Evolutionary conservation across 2,113 vertebrate genomes (phyloP).

Genomic region (Lagopus leucura): DNA sequence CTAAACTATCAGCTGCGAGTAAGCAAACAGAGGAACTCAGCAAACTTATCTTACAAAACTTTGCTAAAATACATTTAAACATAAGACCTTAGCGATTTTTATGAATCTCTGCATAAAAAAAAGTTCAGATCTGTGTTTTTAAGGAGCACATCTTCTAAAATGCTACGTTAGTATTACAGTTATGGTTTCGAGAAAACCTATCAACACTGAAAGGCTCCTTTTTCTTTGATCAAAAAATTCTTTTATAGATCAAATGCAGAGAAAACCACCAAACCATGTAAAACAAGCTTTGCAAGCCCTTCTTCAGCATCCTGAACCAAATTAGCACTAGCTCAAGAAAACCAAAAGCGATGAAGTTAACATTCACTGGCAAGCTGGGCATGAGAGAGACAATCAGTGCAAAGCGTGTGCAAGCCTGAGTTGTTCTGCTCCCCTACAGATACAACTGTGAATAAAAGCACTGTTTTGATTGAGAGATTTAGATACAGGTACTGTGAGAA

Average conservation of each 20-base stretch:
- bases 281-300: not conserved
- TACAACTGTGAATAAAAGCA: not conserved
- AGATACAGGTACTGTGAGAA: not conserved
- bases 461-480: not conserved
- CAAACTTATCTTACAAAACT: not conserved
- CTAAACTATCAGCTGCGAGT: not conserved
- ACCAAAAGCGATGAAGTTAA: fast-evolving
- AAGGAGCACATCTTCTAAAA: not conserved
- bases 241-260: not conserved
- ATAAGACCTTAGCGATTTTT: not conserved
- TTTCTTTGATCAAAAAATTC: not conserved
- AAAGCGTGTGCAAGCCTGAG: not conserved
- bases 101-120: not conserved
- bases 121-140: fast-evolving
- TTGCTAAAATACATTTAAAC: not conserved
- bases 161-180: not conserved
- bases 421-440: not conserved
- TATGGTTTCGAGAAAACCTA: not conserved
- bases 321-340: not conserved
- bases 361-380: not conserved
- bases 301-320: not conserved
- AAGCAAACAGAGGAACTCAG: not conserved
- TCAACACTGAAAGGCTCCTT: not conserved
- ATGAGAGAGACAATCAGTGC: not conserved
- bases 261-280: not conserved